Evolutionary conservation across 2,888 invertebrate species (phyloP).

Genomic region (Melanchra persicariae): DNA sequence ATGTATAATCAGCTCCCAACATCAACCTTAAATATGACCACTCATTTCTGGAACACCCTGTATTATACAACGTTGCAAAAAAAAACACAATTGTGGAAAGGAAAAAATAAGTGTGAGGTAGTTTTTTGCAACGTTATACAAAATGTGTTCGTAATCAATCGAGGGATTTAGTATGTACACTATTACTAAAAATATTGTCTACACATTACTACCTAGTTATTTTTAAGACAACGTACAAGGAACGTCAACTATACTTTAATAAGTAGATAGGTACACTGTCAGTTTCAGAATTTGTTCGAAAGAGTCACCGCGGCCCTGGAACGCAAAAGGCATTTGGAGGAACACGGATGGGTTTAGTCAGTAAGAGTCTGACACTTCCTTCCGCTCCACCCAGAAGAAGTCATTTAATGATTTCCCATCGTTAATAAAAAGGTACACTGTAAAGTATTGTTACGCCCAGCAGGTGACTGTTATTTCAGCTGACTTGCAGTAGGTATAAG

Average conservation of each 20-base stretch:
- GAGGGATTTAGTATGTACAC: neutral
- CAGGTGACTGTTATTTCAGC: neutral
- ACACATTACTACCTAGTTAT: neutral
- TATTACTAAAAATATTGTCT: neutral
- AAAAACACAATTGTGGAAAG: neutral
- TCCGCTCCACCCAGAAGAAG: no score
- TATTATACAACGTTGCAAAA: slow-evolving; percentile 1
- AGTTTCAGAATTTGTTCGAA: no score
- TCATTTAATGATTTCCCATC: no score
- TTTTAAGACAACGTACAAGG: neutral
- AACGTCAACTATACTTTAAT: neutral
- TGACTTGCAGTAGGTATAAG: neutral
- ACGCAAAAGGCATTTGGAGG: no score
- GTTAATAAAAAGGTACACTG: neutral
- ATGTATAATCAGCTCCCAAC: no score
- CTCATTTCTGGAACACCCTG: no score
- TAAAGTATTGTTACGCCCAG: neutral
- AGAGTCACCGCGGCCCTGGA: no score
- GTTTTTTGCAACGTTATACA: slow-evolving; percentile 3
- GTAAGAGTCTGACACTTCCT: no score
- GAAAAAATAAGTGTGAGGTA: neutral
- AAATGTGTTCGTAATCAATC: neutral
- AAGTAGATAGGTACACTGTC: neutral
- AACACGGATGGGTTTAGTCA: no score
- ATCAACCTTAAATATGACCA: no score